phyloP scores from a whole-genome alignment of 2,888 invertebrate genomes.

The Plagodis pulveraria region DNA sequence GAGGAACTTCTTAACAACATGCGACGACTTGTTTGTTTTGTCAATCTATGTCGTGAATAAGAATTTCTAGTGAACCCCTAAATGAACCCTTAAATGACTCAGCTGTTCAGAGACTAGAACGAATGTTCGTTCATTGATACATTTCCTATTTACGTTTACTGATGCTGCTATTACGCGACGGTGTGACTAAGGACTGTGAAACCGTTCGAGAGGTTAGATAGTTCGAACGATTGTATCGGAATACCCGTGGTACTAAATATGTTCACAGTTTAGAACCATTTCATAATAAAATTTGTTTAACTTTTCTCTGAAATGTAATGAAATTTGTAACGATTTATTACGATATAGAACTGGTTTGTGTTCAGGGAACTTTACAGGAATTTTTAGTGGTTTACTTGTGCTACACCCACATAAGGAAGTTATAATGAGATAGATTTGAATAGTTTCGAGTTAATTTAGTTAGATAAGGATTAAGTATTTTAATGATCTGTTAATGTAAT shows the following conservation, averaged over 20 bases:
- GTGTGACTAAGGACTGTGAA: constrained; percentile 24
- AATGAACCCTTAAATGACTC: neutral
- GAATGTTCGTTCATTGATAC: constrained; percentile 1
- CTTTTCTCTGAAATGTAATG: neutral
- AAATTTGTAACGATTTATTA: neutral
- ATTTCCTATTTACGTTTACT: constrained; percentile 2
- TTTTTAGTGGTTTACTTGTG: constrained; percentile 39
- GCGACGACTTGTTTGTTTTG: too few relatives aligned
- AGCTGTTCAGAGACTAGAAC: neutral
- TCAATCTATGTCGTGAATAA: neutral
- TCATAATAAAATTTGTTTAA: constrained; percentile 3
- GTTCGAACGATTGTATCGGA: constrained; percentile 33
- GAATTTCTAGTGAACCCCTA: neutral
- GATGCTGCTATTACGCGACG: constrained; percentile 9
- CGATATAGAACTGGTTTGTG: neutral
- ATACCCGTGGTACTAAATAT: constrained; percentile 13
- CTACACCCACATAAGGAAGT: constrained; percentile 32
- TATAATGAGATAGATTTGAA: constrained; percentile 33
- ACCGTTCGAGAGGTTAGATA: constrained; percentile 36
- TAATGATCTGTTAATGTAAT: constrained; percentile 28
- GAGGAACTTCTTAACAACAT: too few relatives aligned
- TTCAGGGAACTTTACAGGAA: constrained; percentile 23
- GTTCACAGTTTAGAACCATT: constrained; percentile 7
- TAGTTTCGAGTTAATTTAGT: constrained; percentile 25
- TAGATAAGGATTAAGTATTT: constrained; percentile 28